phyloP scores from a whole-genome alignment of 2,888 invertebrate species.

The Pollenia griseotomentosa region DNA sequence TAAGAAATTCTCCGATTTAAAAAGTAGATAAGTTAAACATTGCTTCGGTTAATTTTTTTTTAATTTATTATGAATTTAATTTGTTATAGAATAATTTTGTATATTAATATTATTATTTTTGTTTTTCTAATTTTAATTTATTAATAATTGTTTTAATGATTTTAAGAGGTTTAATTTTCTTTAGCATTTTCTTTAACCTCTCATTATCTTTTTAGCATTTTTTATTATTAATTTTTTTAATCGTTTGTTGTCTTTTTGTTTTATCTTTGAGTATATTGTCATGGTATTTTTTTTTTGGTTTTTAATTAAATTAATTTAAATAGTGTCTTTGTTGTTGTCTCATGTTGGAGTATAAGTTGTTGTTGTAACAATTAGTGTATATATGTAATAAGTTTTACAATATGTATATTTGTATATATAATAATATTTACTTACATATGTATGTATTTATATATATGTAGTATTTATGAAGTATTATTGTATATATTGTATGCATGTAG shows the following conservation, averaged over 20 bases:
- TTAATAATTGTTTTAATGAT: constrained; percentile 10
- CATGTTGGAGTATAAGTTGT: constrained; percentile 69
- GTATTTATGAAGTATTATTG: constrained; percentile 21
- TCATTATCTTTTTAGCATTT: constrained; percentile 11
- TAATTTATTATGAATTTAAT: background rate
- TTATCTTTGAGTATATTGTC: constrained; percentile 67
- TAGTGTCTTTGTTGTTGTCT: constrained; percentile 72
- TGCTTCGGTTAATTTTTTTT: constrained; percentile 14
- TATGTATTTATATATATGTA: constrained; percentile 7
- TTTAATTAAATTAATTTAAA: constrained; percentile 55
- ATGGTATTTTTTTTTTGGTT: constrained; percentile 57
- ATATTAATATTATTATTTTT: constrained; percentile 3
- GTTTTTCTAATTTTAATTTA: background rate
- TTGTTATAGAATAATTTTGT: background rate
- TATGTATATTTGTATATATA: constrained; percentile 11
- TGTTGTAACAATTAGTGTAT: constrained; percentile 53
- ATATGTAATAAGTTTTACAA: constrained; percentile 25
- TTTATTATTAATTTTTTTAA: background rate
- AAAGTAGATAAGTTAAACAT: constrained; percentile 21
- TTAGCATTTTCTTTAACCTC: constrained; percentile 35
- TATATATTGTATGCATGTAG: constrained; percentile 20
- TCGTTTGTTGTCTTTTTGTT: constrained; percentile 40
- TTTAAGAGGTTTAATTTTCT: constrained; percentile 1
- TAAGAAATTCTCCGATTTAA: background rate
- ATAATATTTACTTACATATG: constrained; percentile 3